phyloP scores from a whole-genome alignment of 2,797 vertebrate species.

The Coregonus suidteri region DNA sequence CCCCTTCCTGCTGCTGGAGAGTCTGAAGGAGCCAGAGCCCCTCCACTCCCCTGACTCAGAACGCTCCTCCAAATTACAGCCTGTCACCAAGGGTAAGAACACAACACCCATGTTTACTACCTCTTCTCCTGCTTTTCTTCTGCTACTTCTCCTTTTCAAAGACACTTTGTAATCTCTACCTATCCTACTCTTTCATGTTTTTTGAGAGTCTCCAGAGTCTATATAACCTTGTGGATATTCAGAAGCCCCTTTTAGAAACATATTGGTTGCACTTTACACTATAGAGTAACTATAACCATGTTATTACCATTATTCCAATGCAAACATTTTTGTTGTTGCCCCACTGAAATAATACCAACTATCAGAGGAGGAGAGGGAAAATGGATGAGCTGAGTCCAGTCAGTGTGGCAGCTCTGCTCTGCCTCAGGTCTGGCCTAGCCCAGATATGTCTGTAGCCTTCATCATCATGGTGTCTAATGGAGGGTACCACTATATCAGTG shows the following conservation, averaged over 20 bases:
- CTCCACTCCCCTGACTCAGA: slow-evolving; percentile 97
- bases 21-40: slow-evolving; percentile 93
- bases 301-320: background rate
- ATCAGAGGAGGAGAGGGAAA: background rate
- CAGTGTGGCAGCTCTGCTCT: background rate
- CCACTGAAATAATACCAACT: too few species aligned
- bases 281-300: too few species aligned
- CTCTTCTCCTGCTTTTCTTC: too few species aligned
- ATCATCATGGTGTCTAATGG: background rate
- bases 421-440: background rate
- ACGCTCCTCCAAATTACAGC: slow-evolving; percentile 94
- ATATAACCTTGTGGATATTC: too few species aligned
- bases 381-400: background rate
- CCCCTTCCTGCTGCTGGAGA: slow-evolving; percentile 93
- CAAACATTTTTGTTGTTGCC: background rate
- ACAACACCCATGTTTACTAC: background rate
- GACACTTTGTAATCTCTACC: too few species aligned
- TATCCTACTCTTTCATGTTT: too few species aligned
- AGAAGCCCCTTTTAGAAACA: too few species aligned
- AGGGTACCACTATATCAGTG: background rate
- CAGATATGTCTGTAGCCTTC: background rate
- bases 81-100: slow-evolving; percentile 89
- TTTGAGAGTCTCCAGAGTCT: too few species aligned
- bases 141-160: too few species aligned
- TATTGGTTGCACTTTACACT: too few species aligned